A percentile compares a stretch with the other conserved stretches of the same genome.
phyloP scores from a whole-genome alignment of 1,140 invertebrate genomes.

The Zaprionus africanus region DNA sequence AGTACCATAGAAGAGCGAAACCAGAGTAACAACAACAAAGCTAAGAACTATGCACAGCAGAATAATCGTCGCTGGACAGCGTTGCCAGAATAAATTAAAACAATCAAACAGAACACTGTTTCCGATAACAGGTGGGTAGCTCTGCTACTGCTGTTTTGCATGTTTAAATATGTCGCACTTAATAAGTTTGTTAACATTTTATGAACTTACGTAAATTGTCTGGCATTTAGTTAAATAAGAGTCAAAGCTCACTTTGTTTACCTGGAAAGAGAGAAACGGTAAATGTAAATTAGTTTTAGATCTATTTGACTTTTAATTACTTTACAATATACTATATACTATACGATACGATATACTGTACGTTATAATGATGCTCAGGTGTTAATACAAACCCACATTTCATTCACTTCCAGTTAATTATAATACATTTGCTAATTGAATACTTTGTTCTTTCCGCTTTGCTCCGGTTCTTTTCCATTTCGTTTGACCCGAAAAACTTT shows the following conservation, averaged over 20 bases:
- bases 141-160: slow-evolving; percentile 17
- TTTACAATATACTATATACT: background rate
- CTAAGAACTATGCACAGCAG: slow-evolving; percentile 11
- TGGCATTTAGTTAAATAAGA: slow-evolving; percentile 20
- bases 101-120: slow-evolving; percentile 31
- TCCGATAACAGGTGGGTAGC: slow-evolving; percentile 47
- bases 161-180: slow-evolving; percentile 4
- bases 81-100: slow-evolving; percentile 56
- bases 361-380: background rate
- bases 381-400: slow-evolving; percentile 1
- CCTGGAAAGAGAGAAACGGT: slow-evolving; percentile 32
- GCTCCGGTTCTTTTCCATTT: slow-evolving; percentile 6
- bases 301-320: background rate
- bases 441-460: background rate
- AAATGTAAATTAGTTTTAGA: background rate
- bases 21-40: slow-evolving; percentile 43
- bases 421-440: slow-evolving; percentile 21
- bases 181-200: slow-evolving; percentile 13
- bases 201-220: slow-evolving; percentile 38
- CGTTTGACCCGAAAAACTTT: slow-evolving; percentile 25
- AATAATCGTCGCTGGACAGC: slow-evolving; percentile 18
- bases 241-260: slow-evolving; percentile 25
- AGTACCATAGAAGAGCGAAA: slow-evolving; percentile 56
- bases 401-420: slow-evolving; percentile 24
- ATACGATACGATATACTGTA: background rate